A percentile compares a stretch with the other conserved stretches of the same genome.
These are phyloP conservation scores for Fragum fragum DNA, from an alignment of 2,888 invertebrate species.

Conservation along the genomic window DNA sequence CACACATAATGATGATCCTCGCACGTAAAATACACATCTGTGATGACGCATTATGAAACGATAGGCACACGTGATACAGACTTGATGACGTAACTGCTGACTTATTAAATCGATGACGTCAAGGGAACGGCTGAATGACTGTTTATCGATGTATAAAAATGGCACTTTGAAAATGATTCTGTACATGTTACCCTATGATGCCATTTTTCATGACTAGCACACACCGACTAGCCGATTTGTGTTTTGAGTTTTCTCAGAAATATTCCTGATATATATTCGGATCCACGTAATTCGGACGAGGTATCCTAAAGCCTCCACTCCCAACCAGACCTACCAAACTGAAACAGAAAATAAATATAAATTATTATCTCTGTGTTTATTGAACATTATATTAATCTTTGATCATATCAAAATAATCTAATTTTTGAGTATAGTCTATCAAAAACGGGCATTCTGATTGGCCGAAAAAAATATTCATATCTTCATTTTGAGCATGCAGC, in stretches of 20 bases:
- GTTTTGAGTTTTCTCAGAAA: conserved; percentile 67
- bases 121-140: not conserved
- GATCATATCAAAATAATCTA: no score
- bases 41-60: not conserved
- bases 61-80: not conserved
- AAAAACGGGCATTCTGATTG: no score
- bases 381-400: no score
- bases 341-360: conserved; percentile 47
- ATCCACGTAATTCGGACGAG: conserved; percentile 81
- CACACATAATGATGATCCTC: conserved; percentile 1
- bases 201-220: conserved; percentile 11
- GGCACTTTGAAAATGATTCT: not conserved
- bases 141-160: conserved; percentile 13
- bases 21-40: not conserved
- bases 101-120: not conserved
- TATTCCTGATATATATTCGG: conserved; percentile 81
- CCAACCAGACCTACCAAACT: conserved; percentile 72
- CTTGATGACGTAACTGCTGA: not conserved
- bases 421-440: no score
- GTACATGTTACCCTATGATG: conserved; percentile 13
- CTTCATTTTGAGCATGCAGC: no score
- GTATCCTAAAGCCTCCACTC: conserved; percentile 78
- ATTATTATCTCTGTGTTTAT: no score
- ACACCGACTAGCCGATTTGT: conserved; percentile 11
- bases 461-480: no score